These are phyloP conservation scores for Orchesellides sinensis DNA, from an alignment of 2,888 invertebrate genomes.

Conservation along the genomic window DNA sequence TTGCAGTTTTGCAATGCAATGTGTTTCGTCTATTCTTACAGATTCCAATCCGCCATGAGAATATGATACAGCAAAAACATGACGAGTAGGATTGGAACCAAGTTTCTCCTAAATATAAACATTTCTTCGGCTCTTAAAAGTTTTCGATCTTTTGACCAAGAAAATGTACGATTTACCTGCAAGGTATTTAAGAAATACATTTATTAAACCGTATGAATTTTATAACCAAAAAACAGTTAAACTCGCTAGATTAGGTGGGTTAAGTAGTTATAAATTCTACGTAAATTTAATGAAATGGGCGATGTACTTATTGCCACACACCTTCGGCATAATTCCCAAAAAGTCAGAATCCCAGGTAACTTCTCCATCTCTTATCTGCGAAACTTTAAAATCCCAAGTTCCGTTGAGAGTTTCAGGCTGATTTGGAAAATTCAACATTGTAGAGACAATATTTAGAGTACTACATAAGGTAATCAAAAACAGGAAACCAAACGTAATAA, in stretches of 20 bases:
- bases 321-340: not conserved
- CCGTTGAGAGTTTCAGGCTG: slow-evolving; percentile 7
- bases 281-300: no score
- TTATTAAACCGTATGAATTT: no score
- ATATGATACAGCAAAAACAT: slow-evolving; percentile 36
- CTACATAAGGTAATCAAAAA: not conserved
- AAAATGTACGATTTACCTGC: no score
- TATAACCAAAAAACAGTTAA: no score
- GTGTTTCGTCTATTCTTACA: slow-evolving; percentile 27
- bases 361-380: not conserved
- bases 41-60: slow-evolving; percentile 27
- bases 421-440: slow-evolving; percentile 37
- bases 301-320: not conserved
- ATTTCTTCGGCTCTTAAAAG: slow-evolving; percentile 55
- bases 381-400: not conserved
- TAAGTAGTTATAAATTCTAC: no score
- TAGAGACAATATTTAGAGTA: slow-evolving; percentile 24
- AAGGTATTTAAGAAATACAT: no score
- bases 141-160: not conserved
- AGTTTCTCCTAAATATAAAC: slow-evolving; percentile 60
- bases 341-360: not conserved
- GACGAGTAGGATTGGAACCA: slow-evolving; percentile 45
- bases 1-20: no score
- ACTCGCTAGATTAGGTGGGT: no score
- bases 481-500: slow-evolving; percentile 28